phyloP scores from a whole-genome alignment of 2,113 vertebrate genomes.

The Paramormyrops kingsleyae region DNA sequence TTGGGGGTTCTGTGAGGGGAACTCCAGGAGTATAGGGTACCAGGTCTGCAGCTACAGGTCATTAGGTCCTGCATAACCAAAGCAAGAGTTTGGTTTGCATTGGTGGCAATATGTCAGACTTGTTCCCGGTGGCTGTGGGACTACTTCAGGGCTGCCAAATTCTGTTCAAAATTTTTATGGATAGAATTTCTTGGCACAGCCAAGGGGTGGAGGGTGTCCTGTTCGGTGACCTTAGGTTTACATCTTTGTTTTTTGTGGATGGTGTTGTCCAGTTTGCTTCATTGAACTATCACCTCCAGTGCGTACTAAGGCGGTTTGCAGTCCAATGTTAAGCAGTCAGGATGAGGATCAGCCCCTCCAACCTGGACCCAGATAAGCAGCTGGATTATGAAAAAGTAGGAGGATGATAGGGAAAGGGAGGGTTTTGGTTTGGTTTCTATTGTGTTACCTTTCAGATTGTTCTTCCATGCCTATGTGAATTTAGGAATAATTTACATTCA shows the following conservation, averaged over 20 bases:
- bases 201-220: background rate
- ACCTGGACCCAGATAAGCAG: too few relatives aligned
- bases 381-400: too few relatives aligned
- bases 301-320: background rate
- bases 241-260: background rate
- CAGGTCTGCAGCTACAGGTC: background rate
- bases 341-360: too few relatives aligned
- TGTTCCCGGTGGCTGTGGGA: background rate
- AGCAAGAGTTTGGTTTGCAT: background rate
- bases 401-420: too few relatives aligned
- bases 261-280: background rate
- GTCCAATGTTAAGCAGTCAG: background rate
- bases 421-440: too few relatives aligned
- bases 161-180: background rate
- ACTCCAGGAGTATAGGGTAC: too few relatives aligned
- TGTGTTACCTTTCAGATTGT: too few relatives aligned
- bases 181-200: background rate
- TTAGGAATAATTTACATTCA: too few relatives aligned
- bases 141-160: background rate
- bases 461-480: too few relatives aligned
- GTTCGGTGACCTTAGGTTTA: background rate
- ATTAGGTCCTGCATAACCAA: background rate
- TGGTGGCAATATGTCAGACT: background rate
- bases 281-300: background rate
- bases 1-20: too few relatives aligned